Evolutionary conservation across 2,113 vertebrate species (phyloP), one percentile per base, ranked within the genome.

Genomic region (Bostrychus sinensis): DNA sequence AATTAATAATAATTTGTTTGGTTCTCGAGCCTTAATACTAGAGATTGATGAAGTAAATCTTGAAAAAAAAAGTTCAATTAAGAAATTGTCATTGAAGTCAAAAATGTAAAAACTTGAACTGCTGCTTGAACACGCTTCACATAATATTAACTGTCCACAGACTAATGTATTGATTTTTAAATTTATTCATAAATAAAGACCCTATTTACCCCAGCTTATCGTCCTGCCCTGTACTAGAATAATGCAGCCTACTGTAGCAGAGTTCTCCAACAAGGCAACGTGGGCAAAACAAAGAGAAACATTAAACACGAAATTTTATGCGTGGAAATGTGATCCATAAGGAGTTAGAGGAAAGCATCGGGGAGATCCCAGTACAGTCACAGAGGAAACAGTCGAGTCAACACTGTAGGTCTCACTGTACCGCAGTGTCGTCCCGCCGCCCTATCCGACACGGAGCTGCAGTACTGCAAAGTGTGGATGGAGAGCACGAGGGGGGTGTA

Each of bases 361-460:
- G 62, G 75, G 73, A 66, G 70, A 72, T 68, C 72, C 64, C 74
- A 14, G 56, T 42, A 57, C 53, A 30, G 42, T 51, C 51, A 39
- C 22, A 17, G 56, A 55, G 61, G 46, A 88, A 86, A 86, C 51
- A 61, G 86, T 77, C 73, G 85, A 91, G 67, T 91, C 88, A 85
- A 91, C 88, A 83, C 62, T 71, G 50, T 42, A 55, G 62, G 56
- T 63, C 72, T 43, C 75, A 55, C 71, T 78, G 87, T 92, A 89
- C 89, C 86, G 91, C 91, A 92, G 86, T 90, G 86, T 85, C 74
- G 86, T 86, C 81, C 83, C 72, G 80, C 82, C 71, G 78, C 84
- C 86, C 83, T 56, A 78, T 80, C 83, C 87, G 58, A 66, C 68
- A 62, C 65, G 32, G 79, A 84, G 72, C 88, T 90, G 89, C 90